Evolutionary conservation across 2,888 invertebrate species (phyloP).

Genomic region (Troides aeacus): DNA sequence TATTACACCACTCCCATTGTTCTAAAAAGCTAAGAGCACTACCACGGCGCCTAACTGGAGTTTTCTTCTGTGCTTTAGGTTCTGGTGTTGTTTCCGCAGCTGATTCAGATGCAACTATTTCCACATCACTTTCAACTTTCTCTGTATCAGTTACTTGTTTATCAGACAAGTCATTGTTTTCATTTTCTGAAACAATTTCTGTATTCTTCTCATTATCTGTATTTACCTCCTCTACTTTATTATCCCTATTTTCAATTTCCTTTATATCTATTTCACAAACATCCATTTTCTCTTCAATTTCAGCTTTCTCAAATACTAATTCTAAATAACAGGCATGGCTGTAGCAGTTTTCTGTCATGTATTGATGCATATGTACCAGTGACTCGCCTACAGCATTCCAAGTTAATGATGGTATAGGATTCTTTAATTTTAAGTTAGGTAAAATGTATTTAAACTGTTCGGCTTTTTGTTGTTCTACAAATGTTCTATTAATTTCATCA

Average conservation of each 20-base stretch:
- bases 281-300: constrained; percentile 53
- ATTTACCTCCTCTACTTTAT: constrained; percentile 43
- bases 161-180: constrained; percentile 67
- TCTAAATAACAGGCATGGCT: constrained; percentile 76
- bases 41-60: constrained; percentile 82
- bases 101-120: constrained; percentile 45
- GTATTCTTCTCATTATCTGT: constrained; percentile 52
- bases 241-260: constrained; percentile 46
- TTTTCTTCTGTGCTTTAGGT: constrained; percentile 70
- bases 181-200: constrained; percentile 59
- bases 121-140: constrained; percentile 49
- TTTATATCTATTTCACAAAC: constrained; percentile 24
- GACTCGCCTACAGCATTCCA: constrained; percentile 85
- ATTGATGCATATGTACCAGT: constrained; percentile 82
- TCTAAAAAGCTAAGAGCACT: constrained; percentile 86
- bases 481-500: constrained; percentile 74
- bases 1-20: constrained; percentile 89
- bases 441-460: constrained; percentile 76
- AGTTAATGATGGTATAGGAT: constrained; percentile 78
- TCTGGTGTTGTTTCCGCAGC: constrained; percentile 49
- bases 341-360: constrained; percentile 81
- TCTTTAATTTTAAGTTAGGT: constrained; percentile 79
- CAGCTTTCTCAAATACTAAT: constrained; percentile 58
- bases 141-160: constrained; percentile 61
- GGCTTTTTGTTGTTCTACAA: constrained; percentile 75